Evolutionary conservation across 2,113 vertebrate species (phyloP).

Genomic region (Halcyon senegalensis): DNA sequence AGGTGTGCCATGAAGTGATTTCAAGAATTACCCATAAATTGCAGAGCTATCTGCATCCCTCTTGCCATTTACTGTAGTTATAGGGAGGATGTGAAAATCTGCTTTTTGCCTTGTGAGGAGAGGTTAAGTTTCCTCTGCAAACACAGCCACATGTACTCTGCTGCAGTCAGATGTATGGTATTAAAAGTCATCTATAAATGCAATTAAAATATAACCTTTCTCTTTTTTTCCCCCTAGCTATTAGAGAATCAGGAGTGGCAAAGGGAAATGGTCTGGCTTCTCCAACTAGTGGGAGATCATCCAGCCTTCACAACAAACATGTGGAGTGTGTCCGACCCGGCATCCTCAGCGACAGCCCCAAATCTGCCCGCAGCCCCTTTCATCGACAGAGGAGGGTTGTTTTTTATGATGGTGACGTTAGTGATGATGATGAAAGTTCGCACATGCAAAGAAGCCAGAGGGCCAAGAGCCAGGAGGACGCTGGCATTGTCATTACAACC

Average conservation of each 20-base stretch:
- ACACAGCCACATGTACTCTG: background rate
- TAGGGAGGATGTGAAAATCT: background rate
- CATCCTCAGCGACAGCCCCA: conserved; percentile 78
- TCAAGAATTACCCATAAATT: background rate
- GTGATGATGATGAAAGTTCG: conserved; percentile 75
- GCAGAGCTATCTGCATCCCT: background rate
- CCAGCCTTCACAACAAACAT: conserved; percentile 61
- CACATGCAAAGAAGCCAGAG: conserved; percentile 58
- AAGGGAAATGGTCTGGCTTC: conserved; percentile 63
- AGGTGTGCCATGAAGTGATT: background rate
- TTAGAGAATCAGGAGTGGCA: conserved; percentile 67
- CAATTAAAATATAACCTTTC: background rate
- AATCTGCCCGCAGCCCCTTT: conserved; percentile 83
- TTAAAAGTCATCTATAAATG: background rate
- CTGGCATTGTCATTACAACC: conserved; percentile 46
- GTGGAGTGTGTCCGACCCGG: conserved; percentile 72
- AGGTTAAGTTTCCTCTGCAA: background rate
- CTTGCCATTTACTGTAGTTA: background rate
- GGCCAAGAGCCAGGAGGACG: conserved; percentile 34
- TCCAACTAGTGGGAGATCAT: conserved; percentile 45
- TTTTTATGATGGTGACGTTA: conserved; percentile 81
- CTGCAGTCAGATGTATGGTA: background rate
- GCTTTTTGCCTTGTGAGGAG: background rate
- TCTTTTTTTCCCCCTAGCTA: background rate
- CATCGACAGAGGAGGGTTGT: conserved; percentile 84